A percentile compares a stretch with the other conserved stretches of the same genome.
phyloP scores from a whole-genome alignment of 2,888 invertebrate genomes.

The Calameuta filiformis region DNA sequence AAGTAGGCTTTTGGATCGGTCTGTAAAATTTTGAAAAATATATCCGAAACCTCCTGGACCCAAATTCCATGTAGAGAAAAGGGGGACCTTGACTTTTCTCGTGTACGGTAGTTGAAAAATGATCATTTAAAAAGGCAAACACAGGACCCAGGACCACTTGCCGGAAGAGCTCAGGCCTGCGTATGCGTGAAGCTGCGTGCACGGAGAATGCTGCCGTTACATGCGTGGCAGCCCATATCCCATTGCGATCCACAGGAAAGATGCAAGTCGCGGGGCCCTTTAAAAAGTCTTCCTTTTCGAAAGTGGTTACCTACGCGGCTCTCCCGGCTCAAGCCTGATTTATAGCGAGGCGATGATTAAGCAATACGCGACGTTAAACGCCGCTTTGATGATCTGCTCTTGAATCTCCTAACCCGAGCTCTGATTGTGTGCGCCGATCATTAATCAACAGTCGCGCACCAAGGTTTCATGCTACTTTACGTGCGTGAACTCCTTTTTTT shows the following conservation, averaged over 20 bases:
- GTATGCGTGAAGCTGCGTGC: conserved; percentile 1
- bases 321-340: conserved; percentile 51
- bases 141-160: background rate
- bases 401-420: conserved; percentile 45
- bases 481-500: background rate
- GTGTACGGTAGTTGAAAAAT: too few species aligned
- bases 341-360: conserved; percentile 62
- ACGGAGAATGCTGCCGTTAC: conserved; percentile 10
- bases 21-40: too few species aligned
- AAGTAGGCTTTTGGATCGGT: too few species aligned
- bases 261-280: background rate
- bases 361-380: conserved; percentile 61
- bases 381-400: conserved; percentile 57
- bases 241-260: too few species aligned
- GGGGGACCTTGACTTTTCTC: too few species aligned
- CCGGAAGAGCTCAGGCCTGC: background rate
- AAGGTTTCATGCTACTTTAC: conserved; percentile 38
- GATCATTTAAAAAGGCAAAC: too few species aligned
- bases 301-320: conserved; percentile 10
- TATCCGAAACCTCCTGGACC: too few species aligned
- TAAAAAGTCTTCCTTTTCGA: conserved; percentile 4
- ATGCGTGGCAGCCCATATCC: background rate
- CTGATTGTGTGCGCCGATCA: conserved; percentile 50
- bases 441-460: conserved; percentile 51
- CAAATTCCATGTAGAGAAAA: too few species aligned